These are phyloP conservation scores for Drosophila nigromelanica DNA, from an alignment of 1,140 invertebrate genomes.

Conservation along the genomic window DNA sequence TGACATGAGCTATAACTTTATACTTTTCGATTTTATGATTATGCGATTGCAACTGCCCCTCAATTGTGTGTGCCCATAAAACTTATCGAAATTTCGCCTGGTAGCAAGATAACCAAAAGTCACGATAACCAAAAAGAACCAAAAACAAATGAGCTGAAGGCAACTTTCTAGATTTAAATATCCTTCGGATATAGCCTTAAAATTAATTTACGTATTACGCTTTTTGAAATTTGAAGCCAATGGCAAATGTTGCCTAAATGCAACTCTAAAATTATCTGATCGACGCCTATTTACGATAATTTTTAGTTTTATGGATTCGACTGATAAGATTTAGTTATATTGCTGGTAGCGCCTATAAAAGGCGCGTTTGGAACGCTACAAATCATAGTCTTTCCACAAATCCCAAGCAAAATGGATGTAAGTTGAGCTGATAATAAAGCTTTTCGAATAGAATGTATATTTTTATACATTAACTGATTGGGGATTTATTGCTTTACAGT, in stretches of 20 bases:
- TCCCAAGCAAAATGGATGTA: conserved; percentile 66
- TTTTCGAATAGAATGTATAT: not conserved
- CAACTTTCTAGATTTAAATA: conserved; percentile 21
- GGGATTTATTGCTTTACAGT: conserved; percentile 84
- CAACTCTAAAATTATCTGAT: conserved; percentile 7
- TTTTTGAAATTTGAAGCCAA: not conserved
- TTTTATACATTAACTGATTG: not conserved
- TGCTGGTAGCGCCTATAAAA: conserved; percentile 40
- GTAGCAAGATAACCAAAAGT: conserved; percentile 49
- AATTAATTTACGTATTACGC: not conserved
- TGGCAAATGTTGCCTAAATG: not conserved
- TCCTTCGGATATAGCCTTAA: not conserved
- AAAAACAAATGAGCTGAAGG: not conserved
- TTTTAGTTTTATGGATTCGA: conserved; percentile 16
- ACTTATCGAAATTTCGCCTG: conserved; percentile 44
- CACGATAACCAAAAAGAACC: conserved; percentile 10
- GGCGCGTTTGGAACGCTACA: conserved; percentile 19
- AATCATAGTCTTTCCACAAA: conserved; percentile 50
- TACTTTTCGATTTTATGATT: conserved; percentile 17
- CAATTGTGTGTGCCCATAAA: conserved; percentile 36
- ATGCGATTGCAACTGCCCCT: not conserved
- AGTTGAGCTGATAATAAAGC: conserved; percentile 32
- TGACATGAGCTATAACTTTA: not conserved
- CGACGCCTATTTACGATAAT: not conserved
- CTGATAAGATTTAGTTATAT: conserved; percentile 59